Evolutionary conservation across 1,140 invertebrate species (phyloP), one percentile per base, ranked within the genome.

Genomic region (Leptinotarsa defecta): DNA sequence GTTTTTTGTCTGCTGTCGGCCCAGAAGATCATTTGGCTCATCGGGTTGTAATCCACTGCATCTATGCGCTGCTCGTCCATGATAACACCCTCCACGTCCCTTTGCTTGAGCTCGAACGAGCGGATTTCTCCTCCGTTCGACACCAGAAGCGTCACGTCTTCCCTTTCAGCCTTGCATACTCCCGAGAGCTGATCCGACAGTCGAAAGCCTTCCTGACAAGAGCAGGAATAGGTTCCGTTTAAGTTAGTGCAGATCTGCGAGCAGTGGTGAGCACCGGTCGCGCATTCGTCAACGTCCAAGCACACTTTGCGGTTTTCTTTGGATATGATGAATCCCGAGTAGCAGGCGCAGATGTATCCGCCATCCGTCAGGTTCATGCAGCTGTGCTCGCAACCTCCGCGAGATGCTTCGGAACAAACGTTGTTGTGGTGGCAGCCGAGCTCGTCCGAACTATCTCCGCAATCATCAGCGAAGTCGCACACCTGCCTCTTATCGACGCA

Each of bases 331-430:
- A 93, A 98, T 48, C 96, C 97, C 17, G 91, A 88, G 84, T 92
- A 92, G 84, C 96, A 98, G 48, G 92, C 90, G 84, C 96, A 98
- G 78, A 96, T 95, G 85, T 95, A 97, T 3, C 94, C 95, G 17
- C 91, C 91, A 2, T 91, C 90, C 1, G 92, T 93, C 1, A 98
- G 86, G 83, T 96, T 94, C 62, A 93, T 93, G 82, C 97, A 99
- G 75, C 92, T 92, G 80, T 98, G 96, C 83, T 96, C 91, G 87
- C 97, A 99, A 0, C 96, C 96, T n/a, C 97, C 96, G 84, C 91
- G 92, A 63, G 89, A 91, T 1, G 84, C 81, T n/a, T 90, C 88
- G 27, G 90, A 89, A 84, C 95, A 97, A 3, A 90, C 89, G 75
- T 91, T 92, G 20, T 89, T 88, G 73, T 91, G 91, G 86, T 94